Evolutionary conservation across 1,140 invertebrate genomes (phyloP).

Genomic region (Oppia nitens): DNA sequence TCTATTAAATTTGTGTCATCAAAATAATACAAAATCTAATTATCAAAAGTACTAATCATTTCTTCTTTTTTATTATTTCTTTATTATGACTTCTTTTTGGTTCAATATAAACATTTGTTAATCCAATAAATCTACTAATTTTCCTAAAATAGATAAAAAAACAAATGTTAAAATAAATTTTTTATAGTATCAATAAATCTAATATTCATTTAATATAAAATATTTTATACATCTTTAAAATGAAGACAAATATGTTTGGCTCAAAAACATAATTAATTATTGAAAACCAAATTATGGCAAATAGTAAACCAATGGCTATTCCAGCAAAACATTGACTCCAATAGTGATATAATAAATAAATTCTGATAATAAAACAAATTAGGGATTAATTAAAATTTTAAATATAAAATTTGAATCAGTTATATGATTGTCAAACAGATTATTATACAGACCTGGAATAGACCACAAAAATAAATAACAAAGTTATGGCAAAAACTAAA

Average conservation of each 20-base stretch:
- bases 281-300: slow-evolving; percentile 1
- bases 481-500: neutral
- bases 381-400: slow-evolving; percentile 1
- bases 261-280: neutral
- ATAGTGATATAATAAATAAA: slow-evolving; percentile 11
- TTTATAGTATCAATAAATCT: too few relatives aligned
- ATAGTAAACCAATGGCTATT: neutral
- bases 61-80: too few relatives aligned
- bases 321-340: slow-evolving; percentile 7
- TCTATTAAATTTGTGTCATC: too few relatives aligned
- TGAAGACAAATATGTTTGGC: neutral
- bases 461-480: neutral
- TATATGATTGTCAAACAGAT: neutral
- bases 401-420: neutral
- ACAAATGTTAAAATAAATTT: neutral
- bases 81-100: too few relatives aligned
- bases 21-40: too few relatives aligned
- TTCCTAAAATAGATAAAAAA: slow-evolving; percentile 1
- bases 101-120: too few relatives aligned
- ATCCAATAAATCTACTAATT: slow-evolving; percentile 1
- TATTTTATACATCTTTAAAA: neutral
- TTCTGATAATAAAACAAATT: slow-evolving; percentile 11
- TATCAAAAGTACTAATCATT: too few relatives aligned
- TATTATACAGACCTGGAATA: slow-evolving; percentile 7
- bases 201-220: neutral